Percentiles rank a stretch among this genome's conserved stretches.
Conservation (phyloP, 2,797 vertebrate genomes). For the Enteromius thamalakanensis region DNA sequence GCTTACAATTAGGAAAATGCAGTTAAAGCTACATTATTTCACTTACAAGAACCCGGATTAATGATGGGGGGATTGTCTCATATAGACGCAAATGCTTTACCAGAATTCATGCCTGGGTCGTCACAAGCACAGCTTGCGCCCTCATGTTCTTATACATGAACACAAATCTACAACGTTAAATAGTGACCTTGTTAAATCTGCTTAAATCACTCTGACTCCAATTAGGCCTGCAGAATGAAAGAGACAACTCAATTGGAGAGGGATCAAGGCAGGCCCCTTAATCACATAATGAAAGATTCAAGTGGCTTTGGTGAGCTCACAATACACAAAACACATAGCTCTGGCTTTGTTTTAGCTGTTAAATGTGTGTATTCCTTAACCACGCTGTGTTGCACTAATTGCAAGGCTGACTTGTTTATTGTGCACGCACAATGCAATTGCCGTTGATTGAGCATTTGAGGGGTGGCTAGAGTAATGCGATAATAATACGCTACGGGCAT, state of each 20-base stretch:
- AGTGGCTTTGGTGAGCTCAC: constrained; percentile 56
- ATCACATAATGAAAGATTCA: constrained; percentile 63
- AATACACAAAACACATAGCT: constrained; percentile 58
- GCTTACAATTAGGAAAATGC: constrained; percentile 54
- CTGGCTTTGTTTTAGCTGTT: constrained; percentile 58
- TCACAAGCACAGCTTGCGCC: constrained; percentile 41
- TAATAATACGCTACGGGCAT: constrained; percentile 54
- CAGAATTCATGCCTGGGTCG: constrained; percentile 43
- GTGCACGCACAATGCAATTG: constrained; percentile 52
- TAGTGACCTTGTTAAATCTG: constrained; percentile 54
- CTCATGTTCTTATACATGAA: constrained; percentile 25
- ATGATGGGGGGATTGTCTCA: constrained; percentile 44
- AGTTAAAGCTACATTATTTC: constrained; percentile 45
- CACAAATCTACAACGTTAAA: constrained; percentile 32
- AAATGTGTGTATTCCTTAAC: constrained; percentile 59
- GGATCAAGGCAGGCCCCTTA: constrained; percentile 62
- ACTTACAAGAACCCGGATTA: constrained; percentile 58
- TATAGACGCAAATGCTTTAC: constrained; percentile 45
- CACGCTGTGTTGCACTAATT: constrained; percentile 57
- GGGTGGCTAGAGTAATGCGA: constrained; percentile 48
- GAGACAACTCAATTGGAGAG: constrained; percentile 58
- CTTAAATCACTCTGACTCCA: constrained; percentile 57
- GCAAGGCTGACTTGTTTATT: constrained; percentile 61
- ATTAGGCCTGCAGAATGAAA: constrained; percentile 57
- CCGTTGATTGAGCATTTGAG: constrained; percentile 50